Percentiles rank a stretch among this genome's conserved stretches.
phyloP scores from a whole-genome alignment of 2,113 vertebrate species.

The Coryphaenoides rupestris region DNA sequence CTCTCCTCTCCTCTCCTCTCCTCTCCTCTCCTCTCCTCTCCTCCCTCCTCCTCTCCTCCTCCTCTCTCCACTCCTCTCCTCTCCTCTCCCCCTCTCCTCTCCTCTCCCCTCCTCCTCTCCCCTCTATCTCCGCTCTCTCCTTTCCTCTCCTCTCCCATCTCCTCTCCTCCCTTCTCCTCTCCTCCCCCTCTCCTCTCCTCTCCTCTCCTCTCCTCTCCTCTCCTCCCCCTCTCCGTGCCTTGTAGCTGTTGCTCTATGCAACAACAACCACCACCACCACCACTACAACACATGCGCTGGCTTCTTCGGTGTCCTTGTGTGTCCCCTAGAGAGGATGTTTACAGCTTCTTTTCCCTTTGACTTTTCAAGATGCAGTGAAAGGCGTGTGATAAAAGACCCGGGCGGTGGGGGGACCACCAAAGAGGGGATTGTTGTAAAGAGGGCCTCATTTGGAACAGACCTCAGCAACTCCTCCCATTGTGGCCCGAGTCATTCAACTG shows the following conservation, averaged over 20 bases:
- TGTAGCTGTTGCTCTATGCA: constrained; percentile 29
- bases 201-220: too few relatives aligned
- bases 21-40: too few relatives aligned
- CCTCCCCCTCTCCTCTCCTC: too few relatives aligned
- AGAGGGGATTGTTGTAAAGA: constrained; percentile 52
- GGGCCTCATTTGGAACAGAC: constrained; percentile 45
- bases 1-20: too few relatives aligned
- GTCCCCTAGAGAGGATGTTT: constrained; percentile 47
- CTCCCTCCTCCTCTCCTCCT: too few relatives aligned
- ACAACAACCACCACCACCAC: constrained; percentile 5
- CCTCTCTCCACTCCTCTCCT: too few relatives aligned
- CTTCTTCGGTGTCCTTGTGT: constrained; percentile 40
- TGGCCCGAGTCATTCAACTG: constrained; percentile 36
- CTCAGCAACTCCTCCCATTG: constrained; percentile 53
- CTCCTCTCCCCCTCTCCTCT: too few relatives aligned
- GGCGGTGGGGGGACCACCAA: constrained; percentile 57
- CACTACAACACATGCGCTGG: constrained; percentile 32
- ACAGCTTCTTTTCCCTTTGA: constrained; percentile 47
- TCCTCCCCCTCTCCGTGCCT: too few relatives aligned
- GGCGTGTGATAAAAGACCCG: constrained; percentile 45
- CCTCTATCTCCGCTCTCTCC: too few relatives aligned
- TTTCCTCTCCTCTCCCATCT: too few relatives aligned
- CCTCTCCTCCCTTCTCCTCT: too few relatives aligned
- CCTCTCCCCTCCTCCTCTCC: too few relatives aligned
- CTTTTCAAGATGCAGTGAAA: constrained; percentile 52